Evolutionary conservation across 2,797 vertebrate genomes (phyloP), one percentile per base, ranked within the genome.

Genomic region (Mormyrus proboscirostris): DNA sequence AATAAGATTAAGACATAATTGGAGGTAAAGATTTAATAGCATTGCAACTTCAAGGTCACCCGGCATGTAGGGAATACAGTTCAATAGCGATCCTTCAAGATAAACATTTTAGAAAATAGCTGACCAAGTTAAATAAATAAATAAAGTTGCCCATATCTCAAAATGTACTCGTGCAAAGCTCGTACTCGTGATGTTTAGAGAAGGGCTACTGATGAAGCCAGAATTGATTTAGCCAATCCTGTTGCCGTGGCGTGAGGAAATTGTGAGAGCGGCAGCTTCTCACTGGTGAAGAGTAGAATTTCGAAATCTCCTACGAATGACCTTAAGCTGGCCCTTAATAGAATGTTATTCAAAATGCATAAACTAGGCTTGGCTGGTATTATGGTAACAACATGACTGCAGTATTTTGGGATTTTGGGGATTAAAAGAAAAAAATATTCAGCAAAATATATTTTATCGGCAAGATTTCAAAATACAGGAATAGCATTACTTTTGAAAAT

Each of bases 111-210:
- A 16, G 51, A 41, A 33, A 87, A 84, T 51, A 22, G 85, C 85
- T 41, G 19, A 59, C 85, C 84, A 86, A 7, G 50, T 57, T 29
- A 16, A n/a, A 55, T 57, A 38, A 57, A 76, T 38, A 38, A 47
- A 82, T 44, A 44, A 73, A 38, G 69, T 53, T 53, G 86, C 33
- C 19, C 16, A 44, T 57, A 87, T 87, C 47, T 51, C 1, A 85
- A 14, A 85, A 85, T 85, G 44, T 85, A 85, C 82, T 85, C 16
- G 82, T 85, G 82, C 47, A 51, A 84, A 47, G 44, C n/a, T 0
- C n/a, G n/a, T n/a, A n/a, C n/a, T n/a, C n/a, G n/a, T 4, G n/a
- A 84, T 84, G 82, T 84, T 84, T 84, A 84, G 47, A 84, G n/a
- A 84, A 85, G 82, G 82, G 47, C 82, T 25, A 50, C 22, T 51